A percentile compares a stretch with the other conserved stretches of the same genome.
These are phyloP conservation scores for Geotrypetes seraphini DNA, from an alignment of 2,797 vertebrate species.

Conservation along the genomic window DNA sequence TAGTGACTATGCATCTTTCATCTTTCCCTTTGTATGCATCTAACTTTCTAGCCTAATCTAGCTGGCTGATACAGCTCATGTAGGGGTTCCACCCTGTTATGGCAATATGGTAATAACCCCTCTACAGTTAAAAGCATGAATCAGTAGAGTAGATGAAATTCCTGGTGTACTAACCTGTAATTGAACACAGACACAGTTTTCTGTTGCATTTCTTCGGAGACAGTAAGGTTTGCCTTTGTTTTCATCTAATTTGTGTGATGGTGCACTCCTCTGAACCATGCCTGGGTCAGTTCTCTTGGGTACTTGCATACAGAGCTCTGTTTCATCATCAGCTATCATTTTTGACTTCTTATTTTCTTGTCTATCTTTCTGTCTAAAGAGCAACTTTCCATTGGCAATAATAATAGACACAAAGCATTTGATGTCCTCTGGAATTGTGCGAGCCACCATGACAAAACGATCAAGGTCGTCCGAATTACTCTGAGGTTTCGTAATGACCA, in stretches of 20 bases:
- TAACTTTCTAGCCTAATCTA: too few relatives aligned
- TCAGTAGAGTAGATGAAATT: accelerated
- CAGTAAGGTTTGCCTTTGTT: neutral
- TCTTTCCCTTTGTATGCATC: too few relatives aligned
- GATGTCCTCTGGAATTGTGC: constrained; percentile 81
- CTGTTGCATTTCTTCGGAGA: constrained; percentile 1
- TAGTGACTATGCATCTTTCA: too few relatives aligned
- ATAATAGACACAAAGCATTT: constrained; percentile 83
- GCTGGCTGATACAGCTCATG: too few relatives aligned
- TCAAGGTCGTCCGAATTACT: constrained; percentile 74
- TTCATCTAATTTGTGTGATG: neutral
- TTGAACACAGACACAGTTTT: constrained; percentile 70
- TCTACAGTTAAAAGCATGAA: accelerated
- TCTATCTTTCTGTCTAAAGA: constrained; percentile 56
- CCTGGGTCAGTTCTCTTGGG: constrained; percentile 18
- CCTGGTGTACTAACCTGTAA: constrained; percentile 53
- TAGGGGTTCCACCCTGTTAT: too few relatives aligned
- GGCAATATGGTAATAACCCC: neutral
- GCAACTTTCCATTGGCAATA: constrained; percentile 82
- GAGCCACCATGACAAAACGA: constrained; percentile 80
- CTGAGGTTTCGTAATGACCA: constrained; percentile 60
- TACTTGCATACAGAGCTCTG: neutral
- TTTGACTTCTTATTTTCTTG: neutral
- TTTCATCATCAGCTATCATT: constrained; percentile 6
- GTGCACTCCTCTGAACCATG: constrained; percentile 1